These are phyloP conservation scores for Drosophila insularis DNA, from an alignment of 1,140 invertebrate species.

Conservation along the genomic window DNA sequence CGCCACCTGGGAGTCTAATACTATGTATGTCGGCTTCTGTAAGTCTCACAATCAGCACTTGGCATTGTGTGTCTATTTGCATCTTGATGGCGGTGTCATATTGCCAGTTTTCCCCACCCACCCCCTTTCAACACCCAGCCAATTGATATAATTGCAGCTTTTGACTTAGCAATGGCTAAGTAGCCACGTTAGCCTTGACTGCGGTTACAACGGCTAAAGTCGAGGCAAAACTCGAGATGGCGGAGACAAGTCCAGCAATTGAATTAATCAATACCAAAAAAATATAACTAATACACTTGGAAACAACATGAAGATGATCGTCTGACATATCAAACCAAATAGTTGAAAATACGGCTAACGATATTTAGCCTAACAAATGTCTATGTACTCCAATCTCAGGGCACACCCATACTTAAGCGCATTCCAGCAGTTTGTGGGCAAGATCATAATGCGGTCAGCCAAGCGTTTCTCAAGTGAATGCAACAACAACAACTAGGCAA, in stretches of 20 bases:
- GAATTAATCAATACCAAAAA: neutral
- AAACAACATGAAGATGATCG: no score
- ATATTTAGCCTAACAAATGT: neutral
- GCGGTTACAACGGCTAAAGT: neutral
- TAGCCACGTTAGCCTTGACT: slow-evolving; percentile 4
- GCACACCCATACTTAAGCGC: neutral
- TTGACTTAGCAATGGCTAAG: neutral
- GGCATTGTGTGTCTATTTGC: slow-evolving; percentile 4
- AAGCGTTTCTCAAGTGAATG: neutral
- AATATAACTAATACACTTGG: no score
- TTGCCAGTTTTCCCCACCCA: neutral
- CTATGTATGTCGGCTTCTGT: neutral
- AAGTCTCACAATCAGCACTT: neutral
- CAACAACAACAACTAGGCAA: no score
- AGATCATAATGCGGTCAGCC: neutral
- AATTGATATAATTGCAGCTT: slow-evolving; percentile 1
- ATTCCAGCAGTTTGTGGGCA: neutral
- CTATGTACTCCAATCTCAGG: neutral
- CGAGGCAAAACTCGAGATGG: neutral
- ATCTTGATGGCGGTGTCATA: slow-evolving; percentile 4
- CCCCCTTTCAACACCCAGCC: neutral
- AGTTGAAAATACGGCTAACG: no score
- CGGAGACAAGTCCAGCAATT: neutral
- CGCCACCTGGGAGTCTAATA: neutral
- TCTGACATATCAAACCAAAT: neutral